Percentiles rank a stretch among this genome's conserved stretches.
These are phyloP conservation scores for Pseudoatta argentina DNA, from an alignment of 1,140 invertebrate species.

Conservation along the genomic window DNA sequence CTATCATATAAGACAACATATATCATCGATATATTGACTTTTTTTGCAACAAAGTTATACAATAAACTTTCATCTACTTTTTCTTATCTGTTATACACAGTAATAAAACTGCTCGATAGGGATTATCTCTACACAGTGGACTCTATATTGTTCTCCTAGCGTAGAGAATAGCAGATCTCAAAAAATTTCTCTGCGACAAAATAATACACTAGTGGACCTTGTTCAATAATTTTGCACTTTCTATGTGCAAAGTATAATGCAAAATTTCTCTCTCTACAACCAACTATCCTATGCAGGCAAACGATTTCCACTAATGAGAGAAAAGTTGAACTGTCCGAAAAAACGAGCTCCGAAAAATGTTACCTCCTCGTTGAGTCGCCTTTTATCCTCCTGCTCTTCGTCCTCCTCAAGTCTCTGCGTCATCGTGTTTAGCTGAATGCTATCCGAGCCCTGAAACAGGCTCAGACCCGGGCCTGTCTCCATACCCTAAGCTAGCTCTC, in stretches of 20 bases:
- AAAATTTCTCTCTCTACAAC: background rate
- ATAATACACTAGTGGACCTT: background rate
- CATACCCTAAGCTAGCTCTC: constrained; percentile 74
- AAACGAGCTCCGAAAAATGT: constrained; percentile 15
- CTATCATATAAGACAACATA: background rate
- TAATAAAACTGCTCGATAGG: background rate
- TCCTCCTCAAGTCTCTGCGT: constrained; percentile 81
- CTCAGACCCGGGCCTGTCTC: constrained; percentile 83
- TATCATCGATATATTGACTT: background rate
- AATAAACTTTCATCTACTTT: background rate
- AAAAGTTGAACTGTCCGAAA: too few relatives aligned
- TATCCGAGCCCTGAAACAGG: constrained; percentile 83
- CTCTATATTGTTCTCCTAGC: background rate
- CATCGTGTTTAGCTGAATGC: constrained; percentile 80
- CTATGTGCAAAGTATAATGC: background rate
- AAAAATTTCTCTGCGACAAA: background rate
- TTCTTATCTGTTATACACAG: background rate
- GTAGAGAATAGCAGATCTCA: background rate
- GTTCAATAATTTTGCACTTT: background rate
- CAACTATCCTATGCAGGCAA: background rate
- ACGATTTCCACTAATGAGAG: too few relatives aligned
- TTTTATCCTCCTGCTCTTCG: constrained; percentile 83
- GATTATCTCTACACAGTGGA: background rate
- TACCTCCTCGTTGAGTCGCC: constrained; percentile 83
- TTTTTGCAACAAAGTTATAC: background rate